Evolutionary conservation across 1,140 invertebrate species (phyloP).

Genomic region (Achroia grisella): DNA sequence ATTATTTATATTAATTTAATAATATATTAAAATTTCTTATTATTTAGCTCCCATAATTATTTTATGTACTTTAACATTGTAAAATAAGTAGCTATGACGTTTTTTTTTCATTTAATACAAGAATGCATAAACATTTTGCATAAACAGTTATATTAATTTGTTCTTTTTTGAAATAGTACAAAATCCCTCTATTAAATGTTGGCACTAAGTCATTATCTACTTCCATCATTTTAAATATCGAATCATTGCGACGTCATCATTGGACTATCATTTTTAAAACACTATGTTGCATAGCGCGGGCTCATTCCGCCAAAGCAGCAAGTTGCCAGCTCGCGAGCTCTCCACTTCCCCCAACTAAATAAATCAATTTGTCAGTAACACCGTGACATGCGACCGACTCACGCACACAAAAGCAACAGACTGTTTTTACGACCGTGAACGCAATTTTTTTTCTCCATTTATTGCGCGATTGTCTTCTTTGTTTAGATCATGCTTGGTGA

Average conservation of each 20-base stretch:
- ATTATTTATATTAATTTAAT: too few species aligned
- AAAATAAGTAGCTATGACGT: too few species aligned
- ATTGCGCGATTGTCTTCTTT: background rate
- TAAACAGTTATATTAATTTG: too few species aligned
- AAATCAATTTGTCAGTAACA: slow-evolving; percentile 63
- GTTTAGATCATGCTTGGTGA: too few species aligned
- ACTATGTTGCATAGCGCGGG: slow-evolving; percentile 21
- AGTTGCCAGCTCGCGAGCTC: slow-evolving; percentile 17
- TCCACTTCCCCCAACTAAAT: slow-evolving; percentile 30
- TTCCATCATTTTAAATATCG: background rate
- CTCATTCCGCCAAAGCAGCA: slow-evolving; percentile 24
- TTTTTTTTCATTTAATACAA: too few species aligned
- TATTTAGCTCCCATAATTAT: too few species aligned
- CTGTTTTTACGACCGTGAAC: slow-evolving; percentile 1
- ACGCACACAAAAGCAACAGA: slow-evolving; percentile 13
- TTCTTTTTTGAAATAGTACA: background rate
- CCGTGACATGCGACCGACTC: slow-evolving; percentile 25
- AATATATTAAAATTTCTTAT: too few species aligned
- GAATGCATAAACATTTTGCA: too few species aligned
- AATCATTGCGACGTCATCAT: too few species aligned
- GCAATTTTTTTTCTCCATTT: slow-evolving; percentile 1
- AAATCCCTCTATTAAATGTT: background rate
- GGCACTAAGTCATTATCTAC: background rate
- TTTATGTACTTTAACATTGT: too few species aligned
- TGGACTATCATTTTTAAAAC: slow-evolving; percentile 8